These are phyloP conservation scores for Noctua janthe DNA, from an alignment of 2,888 invertebrate species.

Conservation along the genomic window DNA sequence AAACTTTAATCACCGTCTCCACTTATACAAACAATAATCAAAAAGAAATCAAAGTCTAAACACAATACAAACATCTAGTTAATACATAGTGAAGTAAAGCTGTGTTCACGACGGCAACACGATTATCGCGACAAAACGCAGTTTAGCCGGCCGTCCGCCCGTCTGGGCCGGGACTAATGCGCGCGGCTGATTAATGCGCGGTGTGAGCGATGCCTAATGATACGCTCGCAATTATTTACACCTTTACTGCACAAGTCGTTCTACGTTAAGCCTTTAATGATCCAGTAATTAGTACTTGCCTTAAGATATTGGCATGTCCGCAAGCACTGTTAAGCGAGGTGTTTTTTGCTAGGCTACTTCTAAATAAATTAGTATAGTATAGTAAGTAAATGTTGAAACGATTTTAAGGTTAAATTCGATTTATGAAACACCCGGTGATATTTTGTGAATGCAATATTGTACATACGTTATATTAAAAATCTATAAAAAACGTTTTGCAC, in stretches of 20 bases:
- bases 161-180: slow-evolving; percentile 24
- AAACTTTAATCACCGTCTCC: background rate
- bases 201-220: slow-evolving; percentile 44
- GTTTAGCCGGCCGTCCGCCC: slow-evolving; percentile 29
- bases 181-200: slow-evolving; percentile 43
- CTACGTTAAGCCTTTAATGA: slow-evolving; percentile 21
- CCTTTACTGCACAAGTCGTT: slow-evolving; percentile 15
- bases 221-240: slow-evolving; percentile 29
- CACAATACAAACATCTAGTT: slow-evolving; percentile 11
- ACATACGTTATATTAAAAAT: background rate
- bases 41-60: background rate
- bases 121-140: slow-evolving; percentile 47
- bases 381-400: background rate
- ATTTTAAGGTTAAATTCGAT: background rate
- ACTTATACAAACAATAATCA: background rate
- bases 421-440: background rate
- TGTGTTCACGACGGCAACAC: slow-evolving; percentile 7
- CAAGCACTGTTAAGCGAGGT: background rate
- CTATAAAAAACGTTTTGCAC: slow-evolving; percentile 10
- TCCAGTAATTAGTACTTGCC: slow-evolving; percentile 26
- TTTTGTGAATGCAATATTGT: background rate
- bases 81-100: slow-evolving; percentile 17
- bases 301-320: slow-evolving; percentile 4
- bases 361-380: background rate
- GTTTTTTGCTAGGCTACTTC: background rate